Evolutionary conservation across 23 tunicate genomes (phyloP), one percentile per base, ranked within the genome.

Genomic region (Clavelina lepadiformis): DNA sequence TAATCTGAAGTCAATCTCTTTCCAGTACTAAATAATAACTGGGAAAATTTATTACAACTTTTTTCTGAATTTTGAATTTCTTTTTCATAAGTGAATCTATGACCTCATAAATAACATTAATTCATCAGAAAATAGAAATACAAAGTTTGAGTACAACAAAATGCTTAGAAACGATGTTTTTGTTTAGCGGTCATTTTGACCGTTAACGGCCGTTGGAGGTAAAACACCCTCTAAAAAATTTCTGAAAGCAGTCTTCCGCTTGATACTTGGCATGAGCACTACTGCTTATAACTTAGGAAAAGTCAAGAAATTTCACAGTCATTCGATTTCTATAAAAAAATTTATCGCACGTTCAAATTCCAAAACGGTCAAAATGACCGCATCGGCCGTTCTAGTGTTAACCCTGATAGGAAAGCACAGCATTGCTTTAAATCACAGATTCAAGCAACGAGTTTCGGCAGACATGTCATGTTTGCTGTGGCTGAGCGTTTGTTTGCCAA

Each of bases 351-450:
- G 3, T 66, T 66, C 25, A 63, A 66, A 46, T 25, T 66, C 18
- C 35, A 66, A 66, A 66, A 66, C 35, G 57, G 72, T 66, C 72
- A 66, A 66, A 66, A 46, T 66, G 72, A 66, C 72, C 72, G 34
- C 35, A 46, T 3, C 72, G 56, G 56, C 25, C 7, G 23, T 63
- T 37, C 69, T 35, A 37, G 51, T 35, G 50, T 63, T 35, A 63
- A 63, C n/a, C n/a, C n/a, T n/a, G n/a, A n/a, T n/a, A n/a, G n/a
- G n/a, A n/a, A n/a, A n/a, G n/a, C n/a, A n/a, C n/a, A n/a, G n/a
- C n/a, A n/a, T n/a, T n/a, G n/a, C n/a, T n/a, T n/a, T n/a, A n/a
- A n/a, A n/a, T n/a, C n/a, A n/a, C n/a, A n/a, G n/a, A n/a, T n/a
- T n/a, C n/a, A n/a, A n/a, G n/a, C n/a, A n/a, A n/a, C n/a, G n/a